phyloP scores from a whole-genome alignment of 2,113 vertebrate genomes.

The Taurulus bubalis region DNA sequence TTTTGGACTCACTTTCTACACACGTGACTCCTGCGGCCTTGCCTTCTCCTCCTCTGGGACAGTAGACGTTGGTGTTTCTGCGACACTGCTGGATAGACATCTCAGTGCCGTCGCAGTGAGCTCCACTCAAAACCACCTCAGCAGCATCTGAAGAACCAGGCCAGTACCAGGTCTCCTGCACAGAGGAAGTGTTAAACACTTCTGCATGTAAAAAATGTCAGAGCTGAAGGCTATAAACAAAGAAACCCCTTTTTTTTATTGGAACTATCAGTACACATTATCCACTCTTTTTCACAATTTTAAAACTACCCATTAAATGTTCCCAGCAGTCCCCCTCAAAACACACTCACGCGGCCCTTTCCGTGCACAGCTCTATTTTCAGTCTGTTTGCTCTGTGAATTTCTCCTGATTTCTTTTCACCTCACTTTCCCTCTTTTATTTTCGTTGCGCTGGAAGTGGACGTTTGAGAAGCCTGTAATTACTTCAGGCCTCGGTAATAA shows the following conservation, averaged over 20 bases:
- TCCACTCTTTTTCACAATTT: slow-evolving; percentile 65
- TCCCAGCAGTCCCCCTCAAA: slow-evolving; percentile 40
- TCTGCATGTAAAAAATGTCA: slow-evolving; percentile 1
- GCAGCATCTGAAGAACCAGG: slow-evolving; percentile 83
- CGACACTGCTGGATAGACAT: slow-evolving; percentile 91
- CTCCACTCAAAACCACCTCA: slow-evolving; percentile 89
- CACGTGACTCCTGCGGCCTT: slow-evolving; percentile 90
- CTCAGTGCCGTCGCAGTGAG: slow-evolving; percentile 88
- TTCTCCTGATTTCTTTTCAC: slow-evolving; percentile 67
- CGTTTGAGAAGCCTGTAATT: slow-evolving; percentile 83
- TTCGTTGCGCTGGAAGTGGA: slow-evolving; percentile 78
- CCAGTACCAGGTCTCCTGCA: slow-evolving; percentile 96
- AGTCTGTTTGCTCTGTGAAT: slow-evolving; percentile 81
- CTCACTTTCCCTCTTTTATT: slow-evolving; percentile 81
- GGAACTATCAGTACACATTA: slow-evolving; percentile 66
- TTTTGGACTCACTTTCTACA: slow-evolving; percentile 86
- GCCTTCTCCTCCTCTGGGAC: slow-evolving; percentile 86
- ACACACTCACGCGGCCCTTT: slow-evolving; percentile 64
- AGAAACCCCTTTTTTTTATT: slow-evolving; percentile 40
- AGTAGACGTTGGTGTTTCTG: slow-evolving; percentile 88
- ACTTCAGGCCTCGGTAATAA: slow-evolving; percentile 82
- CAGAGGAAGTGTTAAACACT: slow-evolving; percentile 14
- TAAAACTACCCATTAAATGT: slow-evolving; percentile 59
- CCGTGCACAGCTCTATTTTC: slow-evolving; percentile 80
- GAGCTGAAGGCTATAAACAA: slow-evolving; percentile 19